phyloP scores from a whole-genome alignment of 2,113 vertebrate genomes.

The Erythrolamprus reginae region DNA sequence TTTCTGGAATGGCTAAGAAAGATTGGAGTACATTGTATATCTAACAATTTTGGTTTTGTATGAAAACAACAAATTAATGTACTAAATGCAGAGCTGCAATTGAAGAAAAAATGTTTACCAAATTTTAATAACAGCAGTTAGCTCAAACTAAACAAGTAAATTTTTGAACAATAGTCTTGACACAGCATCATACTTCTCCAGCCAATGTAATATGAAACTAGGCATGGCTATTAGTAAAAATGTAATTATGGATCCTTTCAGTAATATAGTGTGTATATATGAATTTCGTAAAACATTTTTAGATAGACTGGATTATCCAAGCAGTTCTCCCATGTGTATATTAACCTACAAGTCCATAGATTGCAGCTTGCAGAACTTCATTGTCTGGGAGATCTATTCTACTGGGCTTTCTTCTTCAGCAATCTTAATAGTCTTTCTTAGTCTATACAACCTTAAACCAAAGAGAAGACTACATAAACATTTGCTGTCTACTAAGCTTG shows the following conservation, averaged over 20 bases:
- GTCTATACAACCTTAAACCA: not conserved
- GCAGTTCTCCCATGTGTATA: not conserved
- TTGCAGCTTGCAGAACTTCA: not conserved
- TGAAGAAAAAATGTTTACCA: slow-evolving; percentile 54
- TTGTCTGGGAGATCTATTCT: not conserved
- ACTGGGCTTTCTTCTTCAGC: not conserved
- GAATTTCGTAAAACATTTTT: not conserved
- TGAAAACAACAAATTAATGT: slow-evolving; percentile 26
- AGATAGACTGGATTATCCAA: not conserved
- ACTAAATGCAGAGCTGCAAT: slow-evolving; percentile 45
- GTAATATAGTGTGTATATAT: not conserved
- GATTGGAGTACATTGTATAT: not conserved
- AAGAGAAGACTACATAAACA: not conserved
- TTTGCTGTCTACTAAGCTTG: not conserved
- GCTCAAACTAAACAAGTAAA: slow-evolving; percentile 14
- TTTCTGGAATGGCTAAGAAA: slow-evolving; percentile 10
- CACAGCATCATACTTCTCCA: slow-evolving; percentile 29
- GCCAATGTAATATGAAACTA: slow-evolving; percentile 23
- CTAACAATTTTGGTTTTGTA: slow-evolving; percentile 37
- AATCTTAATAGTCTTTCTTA: not conserved
- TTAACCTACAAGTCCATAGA: not conserved
- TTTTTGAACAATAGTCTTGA: slow-evolving; percentile 28
- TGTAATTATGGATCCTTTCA: slow-evolving; percentile 19
- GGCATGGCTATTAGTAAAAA: slow-evolving; percentile 20
- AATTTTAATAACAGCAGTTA: slow-evolving; percentile 32